Base-by-base conservation (phyloP, 1,140 invertebrate genomes). In the Homalodisca vitripennis region DNA sequence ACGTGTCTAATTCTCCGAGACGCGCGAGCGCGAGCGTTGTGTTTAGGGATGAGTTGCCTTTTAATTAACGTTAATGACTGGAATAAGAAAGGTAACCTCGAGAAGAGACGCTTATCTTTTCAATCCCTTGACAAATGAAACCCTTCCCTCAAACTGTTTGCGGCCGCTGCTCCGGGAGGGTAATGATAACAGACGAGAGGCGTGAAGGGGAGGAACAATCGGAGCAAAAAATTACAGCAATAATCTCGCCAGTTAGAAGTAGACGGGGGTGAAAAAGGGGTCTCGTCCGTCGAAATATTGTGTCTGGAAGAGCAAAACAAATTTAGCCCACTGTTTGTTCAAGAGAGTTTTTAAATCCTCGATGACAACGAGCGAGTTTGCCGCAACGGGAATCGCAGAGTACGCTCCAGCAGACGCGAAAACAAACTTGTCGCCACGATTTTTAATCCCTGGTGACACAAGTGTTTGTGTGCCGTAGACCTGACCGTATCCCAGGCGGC, bases 31-130 rank as follows among this genome's bases (percentile, higher is more conserved):
- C 34, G 34, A 10, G 34, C 17, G 34, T 41, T 41, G 34, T 41
- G 34, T 41, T 41, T 41, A 10, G 34, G 34, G 34, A 41, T 41
- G 34, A 41, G 34, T 41, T 17, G 34, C 6, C 55, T n/a, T 60
- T 60, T 60, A 60, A 60, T 60, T 60, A 60, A 60, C 55, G 22
- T 24, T 60, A 60, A 60, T 60, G 55, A 60, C 24, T 27, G 22
- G 26, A 27, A 60, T 60, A 26, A 60, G 22, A 60, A 41, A 41
- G 34, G 34, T 41, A 41, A 41, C 34, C 17, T 17, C n/a, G n/a
- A 26, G 55, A 30, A 60, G 3, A 3, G 22, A 3, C 6, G 22
- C 13, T 53, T 53, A 53, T 53, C 48, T 53, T 41, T 24, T 24
- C 48, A 53, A 53, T 24, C 48, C 26, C 10, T 13, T 6, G 26